Conservation (phyloP, 2,888 invertebrate genomes). For the Apamea epomidion region DNA sequence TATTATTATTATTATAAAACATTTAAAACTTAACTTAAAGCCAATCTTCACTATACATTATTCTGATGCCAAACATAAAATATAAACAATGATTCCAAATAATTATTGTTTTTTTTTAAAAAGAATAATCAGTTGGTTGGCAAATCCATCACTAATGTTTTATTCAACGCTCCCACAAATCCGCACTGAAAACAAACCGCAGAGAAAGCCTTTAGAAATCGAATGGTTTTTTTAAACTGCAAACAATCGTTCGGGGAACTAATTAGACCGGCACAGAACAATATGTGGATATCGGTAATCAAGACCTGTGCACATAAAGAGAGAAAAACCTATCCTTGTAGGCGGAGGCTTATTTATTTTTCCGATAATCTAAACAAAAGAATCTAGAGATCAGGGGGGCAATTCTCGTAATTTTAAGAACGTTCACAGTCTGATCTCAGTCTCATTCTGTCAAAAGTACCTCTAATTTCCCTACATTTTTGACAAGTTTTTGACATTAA, state of each 20-base stretch:
- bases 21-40: background rate
- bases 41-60: background rate
- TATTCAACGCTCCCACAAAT: slow-evolving; percentile 26
- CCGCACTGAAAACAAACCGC: slow-evolving; percentile 18
- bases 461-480: no score
- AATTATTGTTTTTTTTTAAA: background rate
- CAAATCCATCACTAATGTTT: slow-evolving; percentile 35
- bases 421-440: no score
- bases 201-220: slow-evolving; percentile 20
- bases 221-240: slow-evolving; percentile 22
- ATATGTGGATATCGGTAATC: slow-evolving; percentile 40
- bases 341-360: background rate
- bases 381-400: background rate
- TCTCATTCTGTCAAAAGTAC: no score
- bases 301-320: slow-evolving; percentile 2
- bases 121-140: slow-evolving; percentile 10
- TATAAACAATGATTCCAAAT: background rate
- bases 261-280: slow-evolving; percentile 46
- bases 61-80: background rate
- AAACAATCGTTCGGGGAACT: slow-evolving; percentile 16
- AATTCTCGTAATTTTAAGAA: no score
- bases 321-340: slow-evolving; percentile 10
- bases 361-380: slow-evolving; percentile 28
- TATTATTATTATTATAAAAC: no score
- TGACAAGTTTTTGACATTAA: no score